Base-by-base conservation (phyloP, 2,113 vertebrate genomes). In the Crotophaga sulcirostris region DNA sequence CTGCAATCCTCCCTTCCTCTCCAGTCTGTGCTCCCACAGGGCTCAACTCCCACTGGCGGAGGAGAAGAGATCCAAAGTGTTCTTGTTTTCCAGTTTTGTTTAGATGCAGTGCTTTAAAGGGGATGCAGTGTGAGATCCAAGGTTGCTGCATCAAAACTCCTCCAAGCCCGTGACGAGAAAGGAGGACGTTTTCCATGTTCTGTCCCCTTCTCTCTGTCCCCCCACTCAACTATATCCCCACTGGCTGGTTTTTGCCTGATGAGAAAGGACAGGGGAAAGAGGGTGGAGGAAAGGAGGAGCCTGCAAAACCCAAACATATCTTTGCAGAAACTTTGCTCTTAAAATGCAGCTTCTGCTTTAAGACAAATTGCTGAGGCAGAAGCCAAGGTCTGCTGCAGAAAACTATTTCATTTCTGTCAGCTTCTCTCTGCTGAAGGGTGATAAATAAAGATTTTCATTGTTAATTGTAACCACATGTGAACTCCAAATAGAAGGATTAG, bases 381-480 rank as follows among this genome's bases (percentile, higher is more conserved):
- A 42, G 90, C 55, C 76, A 54, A 69, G 55, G 42, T 58, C 89
- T 93, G 2, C 85, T 77, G 68, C 55, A 84, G 70, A 68, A 77
- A 86, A 51, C 42, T 0, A 2, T 62, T 67, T 89, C 6, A 18
- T 87, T 93, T 87, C 88, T 92, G 63, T 80, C 94, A 80, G 74
- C 56, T 87, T 33, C 89, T 64, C 58, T 90, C 58, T 76, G n/a
- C 40, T 66, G 31, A 13, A 66, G 94, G 77, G 88, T 88, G 92
- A 96, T 84, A 96, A 95, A 94, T 90, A 66, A 42, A 74, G 80
- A 33, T 89, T 89, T 96, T 87, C 49, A 25, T 59, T 13, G 54
- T 38, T 96, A 97, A 97, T 95, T 84, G 77, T 87, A 95, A 93
- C 86, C 94, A 93, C 59, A 63, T 93, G 94, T 75, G 80, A 79